Evolutionary conservation across 1,140 invertebrate species (phyloP), one percentile per base, ranked within the genome.

Genomic region (Mamestra configurata): DNA sequence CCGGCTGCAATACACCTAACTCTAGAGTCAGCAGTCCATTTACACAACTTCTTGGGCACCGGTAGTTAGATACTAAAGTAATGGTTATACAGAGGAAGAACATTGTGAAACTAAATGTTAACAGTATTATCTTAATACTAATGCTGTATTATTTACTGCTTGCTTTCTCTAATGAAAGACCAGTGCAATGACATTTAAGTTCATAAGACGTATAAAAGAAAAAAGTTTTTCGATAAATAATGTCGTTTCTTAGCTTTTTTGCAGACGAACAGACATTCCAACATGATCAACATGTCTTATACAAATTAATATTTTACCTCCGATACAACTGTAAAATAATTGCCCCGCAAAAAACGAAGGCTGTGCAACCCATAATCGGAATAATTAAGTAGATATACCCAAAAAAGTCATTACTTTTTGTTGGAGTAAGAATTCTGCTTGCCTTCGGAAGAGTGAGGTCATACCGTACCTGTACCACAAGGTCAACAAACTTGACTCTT

Each of bases 321-420:
- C 7, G 11, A 64, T 18, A 10, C 31, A 64, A 35, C 35, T 37
- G 27, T 37, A 27, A 64, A 64, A 64, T 37, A 20, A 64, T 18
- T 15, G 7, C 35, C 15, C 8, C 8, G n/a, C 31, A 64, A 64
- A 37, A 64, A 64, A 64, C 59, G 31, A 37, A 64, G 27, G 59
- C n/a, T 64, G 1, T 27, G 31, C n/a, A 15, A 18, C 10, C 24
- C 55, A 59, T 59, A 59, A 59, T 27, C 55, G 27, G 55, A 27
- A 59, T 59, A 59, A 59, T 59, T 59, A 59, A 59, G 55, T 57
- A 57, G 22, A 27, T 27, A 57, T 27, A 57, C 22, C 22, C 55
- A 59, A 59, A 59, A 59, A 59, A 24, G 55, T 59, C 1, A 31
- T 59, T 4, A 59, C 11, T 24, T 59, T 59, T 59, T 59, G 10